Evolutionary conservation across 2,113 vertebrate genomes (phyloP).

Genomic region (Ophthalmolycus amberensis): DNA sequence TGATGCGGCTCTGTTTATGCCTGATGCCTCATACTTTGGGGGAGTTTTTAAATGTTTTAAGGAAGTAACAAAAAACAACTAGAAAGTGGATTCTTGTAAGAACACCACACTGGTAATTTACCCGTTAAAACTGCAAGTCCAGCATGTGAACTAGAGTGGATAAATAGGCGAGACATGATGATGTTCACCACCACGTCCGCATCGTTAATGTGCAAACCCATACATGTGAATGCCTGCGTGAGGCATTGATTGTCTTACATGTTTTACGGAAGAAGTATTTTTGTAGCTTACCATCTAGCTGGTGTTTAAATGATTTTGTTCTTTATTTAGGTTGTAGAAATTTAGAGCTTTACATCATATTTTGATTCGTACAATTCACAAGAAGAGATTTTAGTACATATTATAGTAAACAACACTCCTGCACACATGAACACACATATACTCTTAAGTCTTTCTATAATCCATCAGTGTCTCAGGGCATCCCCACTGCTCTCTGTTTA

Average conservation of each 20-base stretch:
- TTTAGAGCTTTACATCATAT: slow-evolving; percentile 5
- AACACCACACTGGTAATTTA: slow-evolving; percentile 25
- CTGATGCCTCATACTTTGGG: slow-evolving; percentile 33
- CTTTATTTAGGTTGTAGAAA: slow-evolving; percentile 37
- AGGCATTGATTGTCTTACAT: slow-evolving; percentile 18
- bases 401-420: slow-evolving; percentile 26
- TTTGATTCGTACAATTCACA: slow-evolving; percentile 10
- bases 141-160: background rate
- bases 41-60: slow-evolving; percentile 22
- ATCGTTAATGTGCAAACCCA: slow-evolving; percentile 13
- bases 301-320: slow-evolving; percentile 23
- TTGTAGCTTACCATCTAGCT: slow-evolving; percentile 40
- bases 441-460: slow-evolving; percentile 29
- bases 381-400: slow-evolving; percentile 24
- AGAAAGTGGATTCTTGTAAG: background rate
- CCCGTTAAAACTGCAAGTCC: slow-evolving; percentile 7
- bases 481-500: slow-evolving; percentile 59
- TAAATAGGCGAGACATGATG: background rate
- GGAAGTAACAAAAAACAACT: slow-evolving; percentile 7
- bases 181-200: slow-evolving; percentile 24
- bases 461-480: slow-evolving; percentile 64
- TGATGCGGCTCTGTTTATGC: slow-evolving; percentile 33
- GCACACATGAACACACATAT: slow-evolving; percentile 26
- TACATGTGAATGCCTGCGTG: slow-evolving; percentile 45
- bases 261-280: slow-evolving; percentile 44